Evolutionary conservation across 1,140 invertebrate species (phyloP).

Genomic region (Habropoda laboriosa): DNA sequence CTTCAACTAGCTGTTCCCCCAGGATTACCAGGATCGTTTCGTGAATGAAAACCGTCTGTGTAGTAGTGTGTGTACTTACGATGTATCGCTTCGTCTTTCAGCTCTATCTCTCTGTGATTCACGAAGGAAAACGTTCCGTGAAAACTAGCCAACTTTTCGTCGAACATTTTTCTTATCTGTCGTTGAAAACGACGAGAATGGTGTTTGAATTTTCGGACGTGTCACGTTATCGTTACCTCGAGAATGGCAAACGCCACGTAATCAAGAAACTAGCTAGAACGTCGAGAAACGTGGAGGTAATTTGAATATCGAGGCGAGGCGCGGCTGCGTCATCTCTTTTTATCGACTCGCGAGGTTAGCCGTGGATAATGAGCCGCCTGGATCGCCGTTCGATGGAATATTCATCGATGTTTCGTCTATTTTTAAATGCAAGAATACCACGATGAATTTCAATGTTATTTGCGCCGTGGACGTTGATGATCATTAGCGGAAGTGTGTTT

Average conservation of each 20-base stretch:
- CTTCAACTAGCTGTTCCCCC: no score
- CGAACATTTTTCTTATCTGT: no score
- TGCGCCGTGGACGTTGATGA: background rate
- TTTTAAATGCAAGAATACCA: conserved; percentile 15
- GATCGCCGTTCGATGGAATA: conserved; percentile 7
- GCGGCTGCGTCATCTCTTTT: conserved; percentile 21
- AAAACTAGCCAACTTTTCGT: background rate
- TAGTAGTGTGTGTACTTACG: no score
- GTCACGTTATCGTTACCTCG: conserved; percentile 24
- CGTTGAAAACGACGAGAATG: background rate
- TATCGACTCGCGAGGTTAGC: conserved; percentile 5
- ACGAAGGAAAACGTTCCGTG: background rate
- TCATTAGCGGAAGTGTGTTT: background rate
- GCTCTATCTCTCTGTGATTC: no score
- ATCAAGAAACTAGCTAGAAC: conserved; percentile 4
- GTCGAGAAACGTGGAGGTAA: background rate
- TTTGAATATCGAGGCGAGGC: conserved; percentile 45
- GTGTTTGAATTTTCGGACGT: background rate
- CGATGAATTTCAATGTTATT: conserved; percentile 14
- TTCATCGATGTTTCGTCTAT: conserved; percentile 27
- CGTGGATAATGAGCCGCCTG: conserved; percentile 19
- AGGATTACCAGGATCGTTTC: background rate
- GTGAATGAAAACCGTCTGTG: no score
- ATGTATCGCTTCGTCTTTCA: no score
- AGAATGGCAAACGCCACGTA: background rate